Evolutionary conservation across 2,113 vertebrate genomes (phyloP), one percentile per base, ranked within the genome.

Genomic region (Scalopus aquaticus): DNA sequence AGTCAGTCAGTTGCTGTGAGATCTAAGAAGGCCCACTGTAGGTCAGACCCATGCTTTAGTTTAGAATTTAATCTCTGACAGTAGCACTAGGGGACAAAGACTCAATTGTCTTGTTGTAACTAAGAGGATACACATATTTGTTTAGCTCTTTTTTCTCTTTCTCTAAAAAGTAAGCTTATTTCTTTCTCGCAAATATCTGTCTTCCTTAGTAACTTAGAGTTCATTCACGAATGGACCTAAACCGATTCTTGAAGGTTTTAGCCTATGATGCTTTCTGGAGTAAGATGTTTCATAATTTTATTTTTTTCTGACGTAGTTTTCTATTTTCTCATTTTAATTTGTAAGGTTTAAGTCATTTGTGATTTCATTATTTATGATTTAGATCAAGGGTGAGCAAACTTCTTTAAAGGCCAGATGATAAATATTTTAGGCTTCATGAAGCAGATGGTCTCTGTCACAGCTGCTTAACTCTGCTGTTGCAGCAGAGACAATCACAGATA

Each of bases 271-370:
- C 35, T 20, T 56, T 86, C 44, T 65, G 10, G 46, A 13, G n/a
- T 93, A 51, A 69, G 77, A 1, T 17, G 15, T 82, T 88, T 86
- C 19, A 32, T 77, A 39, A 54, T 5, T 88, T 88, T 58, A 64
- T 87, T 86, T 16, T n/a, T 79, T 87, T 37, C 9, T 37, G 19
- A 95, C 24, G 20, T 11, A 42, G 13, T 78, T 90, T 85, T 95
- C 24, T 78, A 32, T 86, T 82, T 90, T 91, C 28, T 88, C 39
- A 26, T 80, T 85, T 93, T 91, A 44, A 86, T 92, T 93, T 96
- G 37, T 24, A 79, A 62, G 58, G 19, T 79, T 49, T 86, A 64
- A 86, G 20, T 87, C 9, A 6, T 72, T 83, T 90, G 19, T 79
- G 30, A 56, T 79, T 86, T 96, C 39, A 3, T 93, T 39, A 73